Evolutionary conservation across 2,888 invertebrate species (phyloP), one percentile per base, ranked within the genome.

Genomic region (Leucoma salicis): DNA sequence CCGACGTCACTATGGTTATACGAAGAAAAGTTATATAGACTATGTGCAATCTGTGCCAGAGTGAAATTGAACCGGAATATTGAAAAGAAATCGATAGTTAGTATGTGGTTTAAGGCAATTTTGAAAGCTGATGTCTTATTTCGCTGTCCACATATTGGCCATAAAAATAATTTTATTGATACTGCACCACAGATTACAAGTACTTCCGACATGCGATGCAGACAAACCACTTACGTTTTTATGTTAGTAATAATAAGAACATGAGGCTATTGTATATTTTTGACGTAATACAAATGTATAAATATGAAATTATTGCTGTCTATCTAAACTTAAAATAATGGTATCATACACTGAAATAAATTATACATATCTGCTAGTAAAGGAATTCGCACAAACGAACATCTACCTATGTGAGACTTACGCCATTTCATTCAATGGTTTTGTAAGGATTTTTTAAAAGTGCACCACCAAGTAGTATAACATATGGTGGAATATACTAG

Each of bases 1-100:
- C 74, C 66, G 49, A 59, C 45, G 73, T 74, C 73, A 59, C 51
- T 39, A 49, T 43, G 39, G 40, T 49, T 46, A 49, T 51, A 53
- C 52, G 58, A 54, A 64, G 61, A 54, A 67, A 67, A 69, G 46
- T 56, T 56, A 68, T 57, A 64, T 57, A 57, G 56, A 66, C 72
- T 49, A 74, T 69, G 69, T 63, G 67, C 66, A 70, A 76, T 74
- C 64, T 67, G 57, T 57, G 54, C 45, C 40, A 41, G 49, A 71
- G 77, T 70, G 80, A 82, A 82, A 82, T 68, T 74, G 65, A 75
- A 78, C 77, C 81, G 82, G 79, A 81, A 74, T 73, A 76, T 76
- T 68, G 71, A 71, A 74, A 78, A 76, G 77, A 83, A 81, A 81
- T 81, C 76, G 69, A 73, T 70, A 64, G 54, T 39, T 49, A 63